Conservation (phyloP, 2,888 invertebrate genomes). For the Thereva nobilitata region DNA sequence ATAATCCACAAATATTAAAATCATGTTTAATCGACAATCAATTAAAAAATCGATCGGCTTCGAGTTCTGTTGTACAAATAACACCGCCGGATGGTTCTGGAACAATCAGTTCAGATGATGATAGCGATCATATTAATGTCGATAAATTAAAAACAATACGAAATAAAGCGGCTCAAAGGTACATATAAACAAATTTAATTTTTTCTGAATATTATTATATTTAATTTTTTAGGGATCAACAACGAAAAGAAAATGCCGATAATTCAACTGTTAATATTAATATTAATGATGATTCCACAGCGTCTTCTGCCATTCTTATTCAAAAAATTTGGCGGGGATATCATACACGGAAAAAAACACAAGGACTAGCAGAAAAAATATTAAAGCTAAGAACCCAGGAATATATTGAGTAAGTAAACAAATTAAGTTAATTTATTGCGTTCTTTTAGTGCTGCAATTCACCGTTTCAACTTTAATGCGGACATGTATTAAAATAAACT, state of each 20-base stretch:
- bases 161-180: slow-evolving; percentile 64
- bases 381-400: slow-evolving; percentile 79
- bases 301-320: slow-evolving; percentile 73
- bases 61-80: slow-evolving; percentile 48
- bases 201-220: background rate
- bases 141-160: slow-evolving; percentile 70
- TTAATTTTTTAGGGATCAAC: slow-evolving; percentile 46
- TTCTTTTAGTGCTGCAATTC: no score
- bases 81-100: slow-evolving; percentile 52
- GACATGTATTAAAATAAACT: no score
- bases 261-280: slow-evolving; percentile 46
- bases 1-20: slow-evolving; percentile 25
- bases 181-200: background rate
- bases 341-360: slow-evolving; percentile 68
- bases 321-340: slow-evolving; percentile 88
- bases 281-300: slow-evolving; percentile 49
- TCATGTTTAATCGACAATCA: slow-evolving; percentile 45
- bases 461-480: no score
- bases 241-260: slow-evolving; percentile 50
- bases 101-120: slow-evolving; percentile 63
- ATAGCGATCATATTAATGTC: slow-evolving; percentile 67
- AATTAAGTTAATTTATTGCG: background rate
- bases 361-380: slow-evolving; percentile 66
- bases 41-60: slow-evolving; percentile 45
- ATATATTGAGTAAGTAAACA: slow-evolving; percentile 73